Evolutionary conservation across 2,888 invertebrate species (phyloP).

Genomic region (Halictus ligatus): DNA sequence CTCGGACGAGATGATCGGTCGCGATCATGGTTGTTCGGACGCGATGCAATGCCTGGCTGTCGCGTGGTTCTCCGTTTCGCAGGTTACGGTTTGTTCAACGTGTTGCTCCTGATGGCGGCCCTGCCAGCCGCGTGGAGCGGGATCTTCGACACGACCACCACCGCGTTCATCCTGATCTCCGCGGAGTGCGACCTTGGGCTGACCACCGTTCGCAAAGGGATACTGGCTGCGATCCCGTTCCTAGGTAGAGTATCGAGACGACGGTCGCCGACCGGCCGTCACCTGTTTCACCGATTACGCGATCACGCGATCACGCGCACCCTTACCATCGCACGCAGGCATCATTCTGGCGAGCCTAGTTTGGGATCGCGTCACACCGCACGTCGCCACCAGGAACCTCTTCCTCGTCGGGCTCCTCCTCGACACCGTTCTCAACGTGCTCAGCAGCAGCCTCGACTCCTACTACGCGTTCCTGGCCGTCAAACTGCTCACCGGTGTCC

Average conservation of each 20-base stretch:
- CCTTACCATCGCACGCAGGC: constrained; percentile 84
- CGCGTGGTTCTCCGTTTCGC: neutral
- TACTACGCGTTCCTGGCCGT: constrained; percentile 88
- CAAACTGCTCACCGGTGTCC: constrained; percentile 90
- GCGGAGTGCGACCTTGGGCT: constrained; percentile 91
- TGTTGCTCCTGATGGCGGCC: constrained; percentile 86
- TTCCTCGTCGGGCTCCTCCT: constrained; percentile 88
- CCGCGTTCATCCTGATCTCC: constrained; percentile 90
- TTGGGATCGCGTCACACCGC: constrained; percentile 91
- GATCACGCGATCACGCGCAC: constrained; percentile 6
- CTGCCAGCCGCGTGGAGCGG: constrained; percentile 89
- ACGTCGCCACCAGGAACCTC: constrained; percentile 89
- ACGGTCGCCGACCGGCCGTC: neutral
- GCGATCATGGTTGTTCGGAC: neutral
- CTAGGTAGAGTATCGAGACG: constrained; percentile 85
- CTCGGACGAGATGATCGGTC: neutral
- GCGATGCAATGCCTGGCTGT: neutral
- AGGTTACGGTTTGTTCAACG: constrained; percentile 89
- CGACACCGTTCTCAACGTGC: constrained; percentile 88
- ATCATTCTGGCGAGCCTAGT: constrained; percentile 91
- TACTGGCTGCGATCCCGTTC: constrained; percentile 90
- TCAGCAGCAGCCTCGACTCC: constrained; percentile 88
- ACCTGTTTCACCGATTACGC: neutral
- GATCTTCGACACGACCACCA: constrained; percentile 90
- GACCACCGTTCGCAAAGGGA: constrained; percentile 89